Percentiles rank a stretch among this genome's conserved stretches.
These are phyloP conservation scores for Epirrhoe alternata DNA, from an alignment of 2,888 invertebrate genomes.

Conservation along the genomic window DNA sequence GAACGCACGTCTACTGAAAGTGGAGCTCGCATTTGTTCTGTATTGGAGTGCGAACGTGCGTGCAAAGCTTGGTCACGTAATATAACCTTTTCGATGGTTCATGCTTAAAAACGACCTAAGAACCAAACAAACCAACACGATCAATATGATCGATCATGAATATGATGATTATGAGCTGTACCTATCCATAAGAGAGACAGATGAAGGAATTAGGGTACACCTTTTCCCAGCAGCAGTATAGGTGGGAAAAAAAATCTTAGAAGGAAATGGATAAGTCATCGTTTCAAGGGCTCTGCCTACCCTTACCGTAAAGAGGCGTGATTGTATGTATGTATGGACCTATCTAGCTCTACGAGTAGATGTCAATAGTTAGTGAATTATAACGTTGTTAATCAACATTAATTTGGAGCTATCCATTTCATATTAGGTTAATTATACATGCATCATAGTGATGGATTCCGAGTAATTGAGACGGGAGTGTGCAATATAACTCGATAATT, in stretches of 20 bases:
- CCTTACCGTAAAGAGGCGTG: background rate
- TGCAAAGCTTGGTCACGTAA: background rate
- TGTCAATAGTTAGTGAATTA: conserved; percentile 2
- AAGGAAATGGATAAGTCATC: too few species aligned
- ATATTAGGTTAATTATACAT: conserved; percentile 37
- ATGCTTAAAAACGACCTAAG: background rate
- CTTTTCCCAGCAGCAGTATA: too few species aligned
- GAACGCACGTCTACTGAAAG: background rate
- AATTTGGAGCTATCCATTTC: conserved; percentile 26
- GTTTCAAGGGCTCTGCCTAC: too few species aligned
- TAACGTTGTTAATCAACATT: conserved; percentile 22
- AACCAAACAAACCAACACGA: too few species aligned
- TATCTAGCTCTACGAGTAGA: background rate
- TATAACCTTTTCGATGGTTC: background rate
- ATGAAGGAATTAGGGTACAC: too few species aligned
- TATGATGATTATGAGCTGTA: too few species aligned
- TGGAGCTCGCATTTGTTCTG: background rate
- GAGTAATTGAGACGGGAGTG: conserved; percentile 25
- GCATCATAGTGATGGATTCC: conserved; percentile 26
- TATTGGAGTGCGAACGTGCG: conserved; percentile 4
- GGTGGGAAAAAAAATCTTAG: too few species aligned
- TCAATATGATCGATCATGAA: too few species aligned
- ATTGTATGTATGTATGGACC: background rate
- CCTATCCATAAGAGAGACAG: too few species aligned
- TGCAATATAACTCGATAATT: conserved; percentile 15